These are phyloP conservation scores for Betta splendens DNA, from an alignment of 2,797 vertebrate species.

Conservation along the genomic window DNA sequence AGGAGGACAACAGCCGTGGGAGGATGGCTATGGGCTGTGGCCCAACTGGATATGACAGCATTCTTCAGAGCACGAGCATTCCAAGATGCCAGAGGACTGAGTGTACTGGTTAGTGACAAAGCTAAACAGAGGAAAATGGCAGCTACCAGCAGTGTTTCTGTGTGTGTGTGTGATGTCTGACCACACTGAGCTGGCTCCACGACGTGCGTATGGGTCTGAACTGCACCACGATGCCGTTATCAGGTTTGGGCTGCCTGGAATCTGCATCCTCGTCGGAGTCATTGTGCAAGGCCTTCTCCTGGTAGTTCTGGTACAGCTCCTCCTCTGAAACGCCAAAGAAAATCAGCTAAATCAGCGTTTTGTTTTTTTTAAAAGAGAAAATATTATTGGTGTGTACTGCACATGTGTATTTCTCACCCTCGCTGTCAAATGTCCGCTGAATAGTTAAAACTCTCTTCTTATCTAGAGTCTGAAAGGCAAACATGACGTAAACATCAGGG, in stretches of 20 bases:
- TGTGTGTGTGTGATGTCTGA: conserved; percentile 74
- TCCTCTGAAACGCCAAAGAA: conserved; percentile 83
- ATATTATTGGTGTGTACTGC: background rate
- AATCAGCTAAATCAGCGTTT: background rate
- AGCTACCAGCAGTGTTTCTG: conserved; percentile 12
- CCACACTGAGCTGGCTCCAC: conserved; percentile 94
- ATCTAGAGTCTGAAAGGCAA: conserved; percentile 67
- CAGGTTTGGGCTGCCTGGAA: conserved; percentile 79
- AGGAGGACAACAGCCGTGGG: conserved; percentile 49
- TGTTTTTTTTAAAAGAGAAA: background rate
- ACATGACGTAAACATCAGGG: background rate
- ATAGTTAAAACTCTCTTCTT: conserved; percentile 86
- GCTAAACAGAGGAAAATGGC: conserved; percentile 2
- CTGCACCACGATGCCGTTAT: conserved; percentile 87
- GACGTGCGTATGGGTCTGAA: conserved; percentile 89
- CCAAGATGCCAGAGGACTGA: conserved; percentile 35
- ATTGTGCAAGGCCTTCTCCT: conserved; percentile 95
- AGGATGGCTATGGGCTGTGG: conserved; percentile 56
- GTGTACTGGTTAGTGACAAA: conserved; percentile 7
- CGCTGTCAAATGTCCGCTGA: conserved; percentile 92
- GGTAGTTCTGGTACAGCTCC: conserved; percentile 96
- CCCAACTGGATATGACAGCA: conserved; percentile 69
- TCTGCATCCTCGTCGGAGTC: conserved; percentile 95
- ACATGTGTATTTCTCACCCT: conserved; percentile 84
- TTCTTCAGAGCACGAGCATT: conserved; percentile 72